These are phyloP conservation scores for Palythoa grandiflora DNA, from an alignment of 92 coral and sea anemone genomes.

Conservation along the genomic window DNA sequence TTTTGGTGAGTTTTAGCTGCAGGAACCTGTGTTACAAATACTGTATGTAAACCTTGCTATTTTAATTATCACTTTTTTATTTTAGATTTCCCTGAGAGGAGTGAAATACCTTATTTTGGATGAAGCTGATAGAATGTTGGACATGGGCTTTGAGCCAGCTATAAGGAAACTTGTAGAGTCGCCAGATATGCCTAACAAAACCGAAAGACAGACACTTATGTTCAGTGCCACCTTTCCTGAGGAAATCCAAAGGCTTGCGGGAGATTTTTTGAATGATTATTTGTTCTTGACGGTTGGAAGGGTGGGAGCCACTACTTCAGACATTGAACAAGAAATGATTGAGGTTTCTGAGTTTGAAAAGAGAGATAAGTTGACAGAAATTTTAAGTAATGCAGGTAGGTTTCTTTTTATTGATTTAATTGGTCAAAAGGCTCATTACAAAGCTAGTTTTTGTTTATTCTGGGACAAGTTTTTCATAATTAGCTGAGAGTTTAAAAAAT, in stretches of 20 bases:
- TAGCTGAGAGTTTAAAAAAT: too few relatives aligned
- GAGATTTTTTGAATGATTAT: slow-evolving; percentile 92
- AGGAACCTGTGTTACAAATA: too few relatives aligned
- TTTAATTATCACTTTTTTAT: background rate
- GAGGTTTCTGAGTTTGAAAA: slow-evolving; percentile 94
- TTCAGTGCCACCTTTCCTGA: slow-evolving; percentile 99
- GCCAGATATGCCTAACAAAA: slow-evolving; percentile 86
- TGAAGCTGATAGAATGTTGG: slow-evolving; percentile 98
- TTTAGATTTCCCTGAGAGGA: slow-evolving; percentile 68
- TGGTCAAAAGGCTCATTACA: too few relatives aligned
- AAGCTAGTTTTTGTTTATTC: too few relatives aligned
- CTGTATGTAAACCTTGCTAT: too few relatives aligned
- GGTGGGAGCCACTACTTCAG: slow-evolving; percentile 98
- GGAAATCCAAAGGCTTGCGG: slow-evolving; percentile 89
- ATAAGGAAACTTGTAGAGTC: slow-evolving; percentile 82
- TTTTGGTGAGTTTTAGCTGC: too few relatives aligned
- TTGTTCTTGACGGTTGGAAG: slow-evolving; percentile 96
- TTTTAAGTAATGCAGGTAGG: slow-evolving; percentile 90
- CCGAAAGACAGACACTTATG: slow-evolving; percentile 92
- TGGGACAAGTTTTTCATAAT: too few relatives aligned
- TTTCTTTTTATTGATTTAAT: background rate
- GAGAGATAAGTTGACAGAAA: slow-evolving; percentile 87
- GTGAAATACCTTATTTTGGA: slow-evolving; percentile 90
- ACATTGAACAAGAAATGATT: slow-evolving; percentile 88
- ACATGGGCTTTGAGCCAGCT: slow-evolving; percentile 94